These are phyloP conservation scores for Penaeus indicus DNA, from an alignment of 1,140 invertebrate species.

Conservation along the genomic window DNA sequence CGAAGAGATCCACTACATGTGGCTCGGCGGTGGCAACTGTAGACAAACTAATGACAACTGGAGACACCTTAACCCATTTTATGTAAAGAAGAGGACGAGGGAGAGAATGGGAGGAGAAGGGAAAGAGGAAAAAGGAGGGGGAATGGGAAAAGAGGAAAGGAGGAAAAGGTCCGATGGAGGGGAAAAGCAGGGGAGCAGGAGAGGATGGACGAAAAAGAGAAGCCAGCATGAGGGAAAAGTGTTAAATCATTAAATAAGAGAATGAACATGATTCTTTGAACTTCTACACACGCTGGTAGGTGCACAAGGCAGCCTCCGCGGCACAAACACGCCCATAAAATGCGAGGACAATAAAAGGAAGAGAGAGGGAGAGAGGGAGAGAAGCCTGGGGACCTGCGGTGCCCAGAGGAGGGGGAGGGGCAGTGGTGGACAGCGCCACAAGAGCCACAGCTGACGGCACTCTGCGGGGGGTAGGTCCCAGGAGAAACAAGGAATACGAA, in stretches of 20 bases:
- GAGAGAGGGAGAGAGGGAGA: constrained; percentile 24
- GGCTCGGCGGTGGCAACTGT: no score
- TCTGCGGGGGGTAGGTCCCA: no score
- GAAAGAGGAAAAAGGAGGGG: not conserved
- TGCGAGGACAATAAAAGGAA: not conserved
- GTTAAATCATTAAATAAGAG: not conserved
- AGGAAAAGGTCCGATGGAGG: not conserved
- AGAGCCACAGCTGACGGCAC: no score
- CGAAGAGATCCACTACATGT: no score
- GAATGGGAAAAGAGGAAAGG: not conserved
- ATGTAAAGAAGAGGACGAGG: no score
- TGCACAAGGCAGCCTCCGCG: not conserved
- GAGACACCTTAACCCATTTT: no score
- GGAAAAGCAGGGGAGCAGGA: not conserved
- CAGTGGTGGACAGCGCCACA: not conserved
- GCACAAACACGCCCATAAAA: constrained; percentile 18
- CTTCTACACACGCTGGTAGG: no score
- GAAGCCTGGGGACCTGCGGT: not conserved
- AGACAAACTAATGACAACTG: no score
- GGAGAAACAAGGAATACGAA: no score
- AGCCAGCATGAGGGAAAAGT: not conserved
- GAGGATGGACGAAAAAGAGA: not conserved
- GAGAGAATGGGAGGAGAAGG: no score
- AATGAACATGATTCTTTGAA: no score
- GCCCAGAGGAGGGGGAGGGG: constrained; percentile 30